Base-by-base conservation (phyloP, 2,888 invertebrate species). In the Pseudococcus jackbeardsleyi region DNA sequence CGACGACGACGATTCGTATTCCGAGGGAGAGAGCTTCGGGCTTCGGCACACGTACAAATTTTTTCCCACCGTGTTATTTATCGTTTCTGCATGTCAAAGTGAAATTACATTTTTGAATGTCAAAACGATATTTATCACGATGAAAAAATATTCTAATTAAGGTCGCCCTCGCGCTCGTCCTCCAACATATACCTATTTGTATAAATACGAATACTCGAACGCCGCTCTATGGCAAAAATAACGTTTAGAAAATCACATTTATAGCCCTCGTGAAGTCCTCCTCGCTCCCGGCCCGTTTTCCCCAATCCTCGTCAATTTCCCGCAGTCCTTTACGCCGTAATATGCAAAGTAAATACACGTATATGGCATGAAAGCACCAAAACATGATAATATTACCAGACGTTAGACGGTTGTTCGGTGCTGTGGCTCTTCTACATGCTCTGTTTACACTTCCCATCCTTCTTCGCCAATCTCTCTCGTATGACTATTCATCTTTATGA, bases 401-500 rank as follows among this genome's bases (percentile, higher is more conserved):
- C 77, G 77, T 72, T 59, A 64, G 64, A 22, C 19, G 19, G 64
- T 64, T 64, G 8, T 22, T 64, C 19, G 17, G 5, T 59, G 7
- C 59, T 7, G 9, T 4, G 5, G 50, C 17, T 50, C 15, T 50
- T 1, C 17, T 50, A 15, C 50, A 50, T 15, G 26, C 17, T 46
- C 8, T 46, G 46, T 46, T 11, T 46, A 46, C 46, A 46, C 46
- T 46, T 12, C 12, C 12, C 46, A 12, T 12, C 17, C 17, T 4
- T 19, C 59, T 59, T 19, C 5, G 5, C 50, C 50, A 11, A 12
- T 54, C 19, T 59, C 19, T 19, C n/a, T n/a, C 59, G n/a, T 19
- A 79, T 79, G 79, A 79, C 79, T 79, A 79, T 79, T 79, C 79
- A 79, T 79, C 79, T 79, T 79, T 79, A 79, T 79, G 79, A 42